phyloP scores from a whole-genome alignment of 1,140 invertebrate genomes.

The Lasioglossum baleicum region DNA sequence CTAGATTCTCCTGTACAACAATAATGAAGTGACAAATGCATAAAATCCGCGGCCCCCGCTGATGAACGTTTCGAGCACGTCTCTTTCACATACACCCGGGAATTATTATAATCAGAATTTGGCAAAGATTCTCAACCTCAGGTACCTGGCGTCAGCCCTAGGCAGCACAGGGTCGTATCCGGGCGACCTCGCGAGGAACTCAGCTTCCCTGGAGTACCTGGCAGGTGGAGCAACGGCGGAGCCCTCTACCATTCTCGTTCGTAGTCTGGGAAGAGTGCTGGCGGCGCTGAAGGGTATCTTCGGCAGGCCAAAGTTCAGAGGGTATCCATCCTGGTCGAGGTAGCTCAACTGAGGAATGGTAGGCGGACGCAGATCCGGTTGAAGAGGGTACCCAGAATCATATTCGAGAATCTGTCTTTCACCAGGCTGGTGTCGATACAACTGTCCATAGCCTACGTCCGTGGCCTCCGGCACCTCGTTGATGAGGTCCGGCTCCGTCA shows the following conservation, averaged over 20 bases:
- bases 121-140: too few relatives aligned
- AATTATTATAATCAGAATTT: too few relatives aligned
- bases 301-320: conserved; percentile 88
- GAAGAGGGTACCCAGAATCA: conserved; percentile 69
- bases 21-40: too few relatives aligned
- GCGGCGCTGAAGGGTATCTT: conserved; percentile 82
- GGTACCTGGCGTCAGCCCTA: conserved; percentile 81
- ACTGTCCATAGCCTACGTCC: conserved; percentile 60
- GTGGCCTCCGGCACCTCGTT: conserved; percentile 72
- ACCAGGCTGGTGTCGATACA: conserved; percentile 57
- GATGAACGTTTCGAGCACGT: too few relatives aligned
- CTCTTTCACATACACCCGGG: too few relatives aligned
- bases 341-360: conserved; percentile 68
- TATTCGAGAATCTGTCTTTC: conserved; percentile 65
- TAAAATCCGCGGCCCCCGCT: too few relatives aligned
- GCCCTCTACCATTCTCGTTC: conserved; percentile 69
- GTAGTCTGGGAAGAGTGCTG: conserved; percentile 80
- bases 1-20: too few relatives aligned
- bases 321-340: conserved; percentile 88
- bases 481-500: conserved; percentile 76
- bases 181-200: conserved; percentile 82
- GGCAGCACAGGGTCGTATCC: conserved; percentile 72
- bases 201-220: conserved; percentile 84
- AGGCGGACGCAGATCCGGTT: conserved; percentile 61
- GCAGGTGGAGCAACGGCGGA: conserved; percentile 83